phyloP scores from a whole-genome alignment of 2,888 invertebrate species.

The Physocephala rufipes region DNA sequence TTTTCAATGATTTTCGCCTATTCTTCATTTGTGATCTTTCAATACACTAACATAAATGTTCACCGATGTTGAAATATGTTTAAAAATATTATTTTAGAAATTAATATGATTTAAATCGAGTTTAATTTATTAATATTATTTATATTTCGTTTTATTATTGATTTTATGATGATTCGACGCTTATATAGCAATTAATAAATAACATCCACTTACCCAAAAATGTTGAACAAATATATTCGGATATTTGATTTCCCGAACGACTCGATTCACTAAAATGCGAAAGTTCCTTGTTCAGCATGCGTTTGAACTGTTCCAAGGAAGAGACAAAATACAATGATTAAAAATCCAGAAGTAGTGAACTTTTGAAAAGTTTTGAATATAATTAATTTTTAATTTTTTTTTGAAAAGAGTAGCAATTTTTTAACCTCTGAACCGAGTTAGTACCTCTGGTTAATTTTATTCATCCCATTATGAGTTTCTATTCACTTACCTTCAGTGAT shows the following conservation, averaged over 20 bases:
- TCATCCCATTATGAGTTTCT: not conserved
- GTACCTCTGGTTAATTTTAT: too few relatives aligned
- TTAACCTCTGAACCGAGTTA: too few relatives aligned
- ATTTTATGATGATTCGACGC: too few relatives aligned
- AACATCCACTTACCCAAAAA: constrained; percentile 92
- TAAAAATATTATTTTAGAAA: too few relatives aligned
- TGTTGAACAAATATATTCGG: constrained; percentile 98
- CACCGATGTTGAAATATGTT: too few relatives aligned
- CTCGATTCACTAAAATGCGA: constrained; percentile 99
- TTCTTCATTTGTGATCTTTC: too few relatives aligned
- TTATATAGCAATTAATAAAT: too few relatives aligned
- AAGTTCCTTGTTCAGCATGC: constrained; percentile 99
- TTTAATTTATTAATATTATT: too few relatives aligned
- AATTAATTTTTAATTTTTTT: not conserved
- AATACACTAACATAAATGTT: too few relatives aligned
- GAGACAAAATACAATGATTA: not conserved
- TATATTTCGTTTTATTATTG: too few relatives aligned
- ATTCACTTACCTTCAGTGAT: constrained; percentile 88
- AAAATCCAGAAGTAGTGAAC: not conserved
- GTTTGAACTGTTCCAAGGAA: constrained; percentile 83
- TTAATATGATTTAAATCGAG: too few relatives aligned
- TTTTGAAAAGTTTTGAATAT: not conserved
- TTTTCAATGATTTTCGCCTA: too few relatives aligned
- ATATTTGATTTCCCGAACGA: constrained; percentile 99
- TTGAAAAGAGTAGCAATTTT: not conserved